Percentiles rank a stretch among this genome's conserved stretches.
Evolutionary conservation across 2,888 invertebrate genomes (phyloP).

Genomic region (Deroplatys truncata): DNA sequence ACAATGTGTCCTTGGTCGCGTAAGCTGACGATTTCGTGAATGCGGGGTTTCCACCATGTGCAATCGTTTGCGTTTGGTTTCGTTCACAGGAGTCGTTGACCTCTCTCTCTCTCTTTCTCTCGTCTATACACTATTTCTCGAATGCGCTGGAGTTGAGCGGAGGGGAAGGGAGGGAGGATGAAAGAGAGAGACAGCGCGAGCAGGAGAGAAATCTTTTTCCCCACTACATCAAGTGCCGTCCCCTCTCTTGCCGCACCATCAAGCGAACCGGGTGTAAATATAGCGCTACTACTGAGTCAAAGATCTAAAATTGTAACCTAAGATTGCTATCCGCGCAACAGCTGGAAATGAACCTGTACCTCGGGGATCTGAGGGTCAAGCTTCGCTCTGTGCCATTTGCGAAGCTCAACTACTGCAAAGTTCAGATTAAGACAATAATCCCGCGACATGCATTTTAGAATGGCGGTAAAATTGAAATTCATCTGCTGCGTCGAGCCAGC

Average conservation of each 20-base stretch:
- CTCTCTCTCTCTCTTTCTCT: conserved; percentile 8
- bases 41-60: conserved; percentile 27
- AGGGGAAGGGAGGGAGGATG: conserved; percentile 5
- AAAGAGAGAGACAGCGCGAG: not conserved
- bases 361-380: not conserved
- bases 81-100: conserved; percentile 25
- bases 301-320: not conserved
- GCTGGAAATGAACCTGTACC: not conserved
- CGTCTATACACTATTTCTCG: conserved; percentile 22
- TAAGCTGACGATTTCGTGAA: conserved; percentile 20
- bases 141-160: conserved; percentile 23
- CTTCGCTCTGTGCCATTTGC: not conserved
- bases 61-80: conserved; percentile 27
- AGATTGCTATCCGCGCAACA: not conserved
- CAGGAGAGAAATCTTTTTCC: not conserved
- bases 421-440: not conserved
- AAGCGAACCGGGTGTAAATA: not conserved
- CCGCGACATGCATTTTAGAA: conserved; percentile 12
- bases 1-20: conserved; percentile 28
- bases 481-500: not conserved
- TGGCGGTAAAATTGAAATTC: conserved; percentile 27
- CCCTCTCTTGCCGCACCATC: not conserved
- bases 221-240: not conserved
- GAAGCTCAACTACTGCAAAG: not conserved
- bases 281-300: conserved; percentile 3